Conservation (phyloP, 2,113 vertebrate species). For the Casuarius casuarius region DNA sequence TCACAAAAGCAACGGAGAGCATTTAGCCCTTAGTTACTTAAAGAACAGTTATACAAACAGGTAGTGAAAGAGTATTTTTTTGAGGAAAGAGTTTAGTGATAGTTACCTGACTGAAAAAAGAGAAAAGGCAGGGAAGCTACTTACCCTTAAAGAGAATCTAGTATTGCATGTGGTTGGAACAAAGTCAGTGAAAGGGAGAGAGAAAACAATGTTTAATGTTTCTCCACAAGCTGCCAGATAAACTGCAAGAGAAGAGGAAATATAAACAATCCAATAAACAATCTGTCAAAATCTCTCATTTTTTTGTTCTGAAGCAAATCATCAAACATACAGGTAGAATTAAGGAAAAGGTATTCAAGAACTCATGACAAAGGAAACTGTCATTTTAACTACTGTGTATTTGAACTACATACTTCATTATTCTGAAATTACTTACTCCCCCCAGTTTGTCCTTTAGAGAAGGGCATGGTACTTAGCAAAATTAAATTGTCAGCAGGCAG, state of each 20-base stretch:
- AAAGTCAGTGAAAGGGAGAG: slow-evolving; percentile 95
- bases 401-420: neutral
- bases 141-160: slow-evolving; percentile 90
- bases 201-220: slow-evolving; percentile 95
- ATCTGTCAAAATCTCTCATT: neutral
- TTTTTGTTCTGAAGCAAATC: neutral
- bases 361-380: neutral
- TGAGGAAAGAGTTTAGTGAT: neutral
- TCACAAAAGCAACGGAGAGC: neutral
- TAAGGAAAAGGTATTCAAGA: neutral
- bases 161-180: slow-evolving; percentile 93
- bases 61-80: neutral
- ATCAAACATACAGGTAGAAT: neutral
- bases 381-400: neutral
- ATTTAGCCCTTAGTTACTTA: neutral
- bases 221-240: slow-evolving; percentile 98
- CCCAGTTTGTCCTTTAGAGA: neutral
- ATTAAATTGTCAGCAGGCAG: neutral
- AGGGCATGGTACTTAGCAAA: neutral
- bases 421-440: neutral
- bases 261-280: neutral
- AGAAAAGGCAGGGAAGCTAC: neutral
- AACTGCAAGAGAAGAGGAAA: slow-evolving; percentile 78
- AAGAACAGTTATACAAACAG: neutral
- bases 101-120: neutral